Base-by-base conservation (phyloP, 2,888 invertebrate species). In the Andrena haemorrhoa region DNA sequence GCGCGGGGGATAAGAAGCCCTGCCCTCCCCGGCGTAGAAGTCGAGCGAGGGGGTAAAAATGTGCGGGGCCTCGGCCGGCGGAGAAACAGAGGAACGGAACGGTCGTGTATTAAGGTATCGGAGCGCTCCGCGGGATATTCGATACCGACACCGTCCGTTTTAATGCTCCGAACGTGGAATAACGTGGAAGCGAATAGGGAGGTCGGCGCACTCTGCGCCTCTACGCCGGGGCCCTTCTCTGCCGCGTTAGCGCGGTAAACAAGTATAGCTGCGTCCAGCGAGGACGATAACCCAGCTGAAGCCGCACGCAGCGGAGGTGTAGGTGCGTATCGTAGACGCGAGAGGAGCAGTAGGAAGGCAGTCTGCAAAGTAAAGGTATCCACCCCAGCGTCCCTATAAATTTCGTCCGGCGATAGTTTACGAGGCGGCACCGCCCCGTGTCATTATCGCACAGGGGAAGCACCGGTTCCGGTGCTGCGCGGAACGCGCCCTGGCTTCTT, bases 361-460 rank as follows among this genome's bases (percentile, higher is more conserved):
- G 68, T 85, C 75, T 79, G 82, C 85, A 41, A 73, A 82, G 76
- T 82, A 82, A 84, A 83, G 65, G 79, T 75, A 85, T 83, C 82
- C 83, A 86, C 87, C 79, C 85, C 86, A 86, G 41, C 41, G 41
- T 75, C 90, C 91, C 90, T 91, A 90, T 93, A 93, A 93, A 93
- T 92, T 92, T 89, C 89, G 88, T 86, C 58, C 85, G 90, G 82
- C 89, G 91, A 92, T 92, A 91, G 89, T 93, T 93, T 93, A 93
- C 92, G 92, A 91, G 88, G 86, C 89, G 86, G 92, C 87, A 90
- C 91, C 92, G 92, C 93, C 92, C 90, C 91, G 90, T 91, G 90
- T 93, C 92, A 92, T 93, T 93, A 93, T 92, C 91, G 91, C 91
- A 70, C 69, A 71, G 63, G 77, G 79, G 83, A 87, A 87, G 68